Evolutionary conservation across 2,888 invertebrate species (phyloP), one percentile per base, ranked within the genome.

Genomic region (Pheosia gnoma): DNA sequence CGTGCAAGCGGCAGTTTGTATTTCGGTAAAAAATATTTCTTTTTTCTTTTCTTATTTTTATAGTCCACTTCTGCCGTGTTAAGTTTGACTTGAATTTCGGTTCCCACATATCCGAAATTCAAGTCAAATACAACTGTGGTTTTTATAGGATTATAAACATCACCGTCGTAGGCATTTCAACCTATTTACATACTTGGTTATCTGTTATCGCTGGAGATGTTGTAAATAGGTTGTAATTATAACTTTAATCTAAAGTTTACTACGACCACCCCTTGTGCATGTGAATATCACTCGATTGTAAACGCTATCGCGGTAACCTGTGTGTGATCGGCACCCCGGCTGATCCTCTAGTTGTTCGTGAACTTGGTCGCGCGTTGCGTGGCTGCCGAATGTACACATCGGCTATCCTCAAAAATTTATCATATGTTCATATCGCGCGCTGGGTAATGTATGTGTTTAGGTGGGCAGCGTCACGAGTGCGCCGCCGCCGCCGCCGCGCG

Each of bases 341-440:
- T 72, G 70, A 78, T 62, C 73, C 75, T 78, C 80, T 78, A 80
- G 72, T 82, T 79, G 72, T 78, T 82, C 82, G 83, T 86, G 86
- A 81, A 83, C 80, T 77, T 77, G 75, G 78, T 84, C 90, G 88
- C 84, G 74, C 69, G 68, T 77, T 79, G 89, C 90, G 88, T 91
- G 91, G 82, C 80, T 79, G 73, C 75, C 84, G 88, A 86, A 85
- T 89, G 90, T 77, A 79, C 82, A 79, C 70, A 77, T 72, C 81
- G 88, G 84, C 84, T 86, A 87, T 87, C 87, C 87, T 88, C 83
- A 82, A 85, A 87, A 83, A 85, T 81, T 81, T 89, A 88, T 89
- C 85, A 83, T 81, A 63, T 65, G 75, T 77, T 74, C 77, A 74
- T 88, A 86, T 88, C 84, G 84, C 81, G 86, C 79, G 79, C 80